Base-by-base conservation (phyloP, 2,888 invertebrate species). In the Axea sp. region DNA sequence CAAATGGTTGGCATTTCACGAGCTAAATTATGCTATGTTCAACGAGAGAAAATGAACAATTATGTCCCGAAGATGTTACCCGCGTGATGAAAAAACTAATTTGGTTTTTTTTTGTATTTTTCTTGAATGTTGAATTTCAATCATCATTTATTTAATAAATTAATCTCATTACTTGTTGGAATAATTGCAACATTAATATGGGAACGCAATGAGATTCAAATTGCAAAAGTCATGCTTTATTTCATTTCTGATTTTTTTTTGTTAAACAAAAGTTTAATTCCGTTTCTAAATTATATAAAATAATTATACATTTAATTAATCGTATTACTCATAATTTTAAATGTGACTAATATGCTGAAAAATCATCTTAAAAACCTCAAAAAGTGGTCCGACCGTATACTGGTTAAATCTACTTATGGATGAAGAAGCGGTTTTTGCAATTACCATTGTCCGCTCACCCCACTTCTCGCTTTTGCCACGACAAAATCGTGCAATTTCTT, bases 11-110 rank as follows among this genome's bases (percentile, higher is more conserved):
- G 49, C 30, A 9, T 49, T 62, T 59, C 45, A 26, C 33, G 33
- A 39, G 6, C 26, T 49, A 24, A 62, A 41, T 62, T 39, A 43
- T 47, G 30, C 45, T 37, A 22, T 37, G 41, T 47, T 45, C 47
- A 30, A 39, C 39, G 47, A 60, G 47, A 15, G 49, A 60, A 60
- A 60, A 39, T 47, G 47, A 39, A 60, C 60, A 60, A 60, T 60
- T 60, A 60, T 47, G 35, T 30, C 47, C 37, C 30, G 17, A 47
- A 39, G 47, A 49, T 47, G 47, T 60, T 49, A 39, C 19, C 47
- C 39, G n/a, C n/a, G 22, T 47, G 1, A 30, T 14, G 39, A 39
- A 14, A 60, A 59, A 60, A 59, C 12, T 47, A 17, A 49, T 60
- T 60, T 47, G 15, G 15, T 8, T 5, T 22, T 19, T 19, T 12